A percentile compares a stretch with the other conserved stretches of the same genome.
These are phyloP conservation scores for Scaptomyza hsui DNA, from an alignment of 1,140 invertebrate species.

Conservation along the genomic window DNA sequence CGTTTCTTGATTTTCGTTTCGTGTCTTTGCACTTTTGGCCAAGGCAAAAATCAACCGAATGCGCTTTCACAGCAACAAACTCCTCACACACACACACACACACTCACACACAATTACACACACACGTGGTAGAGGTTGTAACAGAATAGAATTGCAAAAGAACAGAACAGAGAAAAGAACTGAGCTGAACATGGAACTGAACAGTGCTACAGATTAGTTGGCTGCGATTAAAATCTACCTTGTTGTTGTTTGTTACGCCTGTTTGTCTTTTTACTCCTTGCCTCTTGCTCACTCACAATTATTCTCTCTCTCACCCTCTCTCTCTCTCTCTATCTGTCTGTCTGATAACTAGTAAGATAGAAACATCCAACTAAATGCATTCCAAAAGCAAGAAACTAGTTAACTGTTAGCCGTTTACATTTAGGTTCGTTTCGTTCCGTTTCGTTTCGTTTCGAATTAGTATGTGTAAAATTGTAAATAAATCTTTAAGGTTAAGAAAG, in stretches of 20 bases:
- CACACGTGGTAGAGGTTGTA: slow-evolving; percentile 22
- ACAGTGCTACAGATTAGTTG: slow-evolving; percentile 75
- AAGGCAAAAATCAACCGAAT: slow-evolving; percentile 57
- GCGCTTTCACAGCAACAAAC: slow-evolving; percentile 34
- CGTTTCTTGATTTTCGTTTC: slow-evolving; percentile 12
- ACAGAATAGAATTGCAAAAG: slow-evolving; percentile 28
- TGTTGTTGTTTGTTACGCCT: slow-evolving; percentile 70
- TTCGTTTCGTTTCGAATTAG: slow-evolving; percentile 28
- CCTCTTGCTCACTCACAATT: slow-evolving; percentile 1
- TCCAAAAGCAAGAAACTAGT: slow-evolving; percentile 80
- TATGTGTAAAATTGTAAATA: slow-evolving; percentile 55
- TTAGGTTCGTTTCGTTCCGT: slow-evolving; percentile 27
- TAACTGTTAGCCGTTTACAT: slow-evolving; percentile 57
- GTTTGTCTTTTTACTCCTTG: slow-evolving; percentile 6
- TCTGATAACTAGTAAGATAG: slow-evolving; percentile 26
- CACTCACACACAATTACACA: slow-evolving; percentile 8
- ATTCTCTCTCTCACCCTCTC: slow-evolving; percentile 18
- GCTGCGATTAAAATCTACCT: slow-evolving; percentile 75
- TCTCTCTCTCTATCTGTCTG: slow-evolving; percentile 1
- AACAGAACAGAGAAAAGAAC: slow-evolving; percentile 21
- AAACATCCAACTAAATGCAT: slow-evolving; percentile 68
- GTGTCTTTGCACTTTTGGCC: slow-evolving; percentile 33
- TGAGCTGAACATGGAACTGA: slow-evolving; percentile 24
- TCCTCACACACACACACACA: slow-evolving; percentile 12
- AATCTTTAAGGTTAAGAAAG: slow-evolving; percentile 19